Conservation (phyloP, 2,888 invertebrate genomes). For the Chymomyza amoena region DNA sequence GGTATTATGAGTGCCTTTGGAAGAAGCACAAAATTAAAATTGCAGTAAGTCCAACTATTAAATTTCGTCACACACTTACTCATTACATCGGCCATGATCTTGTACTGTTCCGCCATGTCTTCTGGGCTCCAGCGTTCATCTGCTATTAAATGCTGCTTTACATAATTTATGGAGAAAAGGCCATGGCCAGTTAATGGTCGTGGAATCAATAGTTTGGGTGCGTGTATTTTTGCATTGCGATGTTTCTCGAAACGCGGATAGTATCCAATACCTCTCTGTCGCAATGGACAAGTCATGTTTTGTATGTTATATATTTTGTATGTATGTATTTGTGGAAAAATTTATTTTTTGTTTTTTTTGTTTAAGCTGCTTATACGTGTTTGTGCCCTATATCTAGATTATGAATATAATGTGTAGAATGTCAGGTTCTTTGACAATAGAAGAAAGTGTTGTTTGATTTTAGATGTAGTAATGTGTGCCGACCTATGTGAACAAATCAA, state of each 20-base stretch:
- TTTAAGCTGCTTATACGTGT: too few species aligned
- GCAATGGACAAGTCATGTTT: conserved; percentile 54
- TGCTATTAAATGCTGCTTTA: conserved; percentile 74
- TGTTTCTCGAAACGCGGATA: conserved; percentile 26
- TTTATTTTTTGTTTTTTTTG: too few species aligned
- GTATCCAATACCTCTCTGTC: conserved; percentile 39
- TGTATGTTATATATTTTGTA: background rate
- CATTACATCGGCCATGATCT: conserved; percentile 71
- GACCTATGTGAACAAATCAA: too few species aligned
- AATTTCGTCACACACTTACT: conserved; percentile 49
- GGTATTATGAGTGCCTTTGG: conserved; percentile 61
- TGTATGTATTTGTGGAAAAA: too few species aligned
- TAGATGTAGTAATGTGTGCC: too few species aligned
- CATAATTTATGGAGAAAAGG: conserved; percentile 73
- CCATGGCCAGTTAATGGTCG: conserved; percentile 71
- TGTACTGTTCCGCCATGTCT: conserved; percentile 72
- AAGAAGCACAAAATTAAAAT: too few species aligned
- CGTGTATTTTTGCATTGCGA: conserved; percentile 46
- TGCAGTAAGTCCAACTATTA: too few species aligned
- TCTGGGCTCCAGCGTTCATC: conserved; percentile 75
- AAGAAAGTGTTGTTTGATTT: too few species aligned
- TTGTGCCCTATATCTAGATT: too few species aligned
- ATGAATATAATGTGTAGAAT: too few species aligned
- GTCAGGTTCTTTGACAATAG: too few species aligned
- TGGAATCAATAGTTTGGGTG: conserved; percentile 73